phyloP scores from a whole-genome alignment of 2,797 vertebrate genomes.

The Allobates femoralis region DNA sequence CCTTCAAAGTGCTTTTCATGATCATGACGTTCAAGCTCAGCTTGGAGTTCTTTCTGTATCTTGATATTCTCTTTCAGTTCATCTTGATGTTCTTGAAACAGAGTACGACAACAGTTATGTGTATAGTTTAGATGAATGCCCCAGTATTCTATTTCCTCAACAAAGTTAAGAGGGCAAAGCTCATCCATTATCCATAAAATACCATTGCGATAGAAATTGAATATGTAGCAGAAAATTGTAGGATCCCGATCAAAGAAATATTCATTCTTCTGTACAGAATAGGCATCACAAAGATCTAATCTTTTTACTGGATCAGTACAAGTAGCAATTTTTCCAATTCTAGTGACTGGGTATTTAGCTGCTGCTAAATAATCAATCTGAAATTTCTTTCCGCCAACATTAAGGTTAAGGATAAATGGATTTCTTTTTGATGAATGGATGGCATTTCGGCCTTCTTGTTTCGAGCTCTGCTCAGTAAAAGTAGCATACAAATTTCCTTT shows the following conservation, averaged over 20 bases:
- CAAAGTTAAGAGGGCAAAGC: conserved; percentile 86
- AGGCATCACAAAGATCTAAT: conserved; percentile 87
- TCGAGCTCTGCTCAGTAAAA: conserved; percentile 80
- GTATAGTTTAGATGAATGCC: conserved; percentile 83
- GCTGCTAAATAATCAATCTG: conserved; percentile 79
- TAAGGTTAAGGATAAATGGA: conserved; percentile 79
- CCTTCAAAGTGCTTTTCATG: conserved; percentile 76
- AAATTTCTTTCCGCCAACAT: conserved; percentile 85
- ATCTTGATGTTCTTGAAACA: conserved; percentile 88
- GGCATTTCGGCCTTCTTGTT: conserved; percentile 34
- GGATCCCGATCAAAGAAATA: conserved; percentile 92
- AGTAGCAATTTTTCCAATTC: conserved; percentile 83
- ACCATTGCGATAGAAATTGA: conserved; percentile 88
- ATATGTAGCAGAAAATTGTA: conserved; percentile 87
- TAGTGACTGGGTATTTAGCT: conserved; percentile 79
- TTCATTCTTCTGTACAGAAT: conserved; percentile 83
- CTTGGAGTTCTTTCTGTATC: conserved; percentile 85
- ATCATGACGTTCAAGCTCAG: conserved; percentile 83
- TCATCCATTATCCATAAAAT: conserved; percentile 89
- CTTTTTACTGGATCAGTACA: conserved; percentile 79
- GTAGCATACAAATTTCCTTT: conserved; percentile 78
- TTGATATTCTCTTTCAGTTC: conserved; percentile 87
- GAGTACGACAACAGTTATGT: conserved; percentile 87
- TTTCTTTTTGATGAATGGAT: conserved; percentile 36
- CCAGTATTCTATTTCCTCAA: conserved; percentile 90